phyloP scores from a whole-genome alignment of 2,888 invertebrate species.

The Agrotis ipsilon region DNA sequence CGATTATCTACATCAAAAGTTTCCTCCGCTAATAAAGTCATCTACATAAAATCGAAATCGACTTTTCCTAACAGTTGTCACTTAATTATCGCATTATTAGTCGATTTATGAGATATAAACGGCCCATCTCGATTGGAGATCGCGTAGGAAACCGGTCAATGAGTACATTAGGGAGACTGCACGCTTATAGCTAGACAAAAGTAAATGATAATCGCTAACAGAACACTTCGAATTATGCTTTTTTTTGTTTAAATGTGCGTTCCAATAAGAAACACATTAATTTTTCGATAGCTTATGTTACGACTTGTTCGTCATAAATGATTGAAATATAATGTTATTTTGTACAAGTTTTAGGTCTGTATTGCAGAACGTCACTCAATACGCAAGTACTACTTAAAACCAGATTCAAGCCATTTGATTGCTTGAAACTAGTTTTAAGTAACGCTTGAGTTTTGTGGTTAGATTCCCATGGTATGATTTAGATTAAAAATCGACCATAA shows the following conservation, averaged over 20 bases:
- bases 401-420: too few species aligned
- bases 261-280: too few species aligned
- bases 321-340: too few species aligned
- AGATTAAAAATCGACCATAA: neutral
- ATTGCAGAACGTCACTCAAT: too few species aligned
- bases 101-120: constrained; percentile 59
- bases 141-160: constrained; percentile 54
- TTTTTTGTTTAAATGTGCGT: too few species aligned
- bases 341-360: too few species aligned
- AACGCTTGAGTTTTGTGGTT: too few species aligned
- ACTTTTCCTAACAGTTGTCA: constrained; percentile 45
- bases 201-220: neutral
- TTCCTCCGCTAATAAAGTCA: constrained; percentile 34
- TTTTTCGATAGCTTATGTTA: neutral
- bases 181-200: neutral
- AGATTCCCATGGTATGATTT: too few species aligned
- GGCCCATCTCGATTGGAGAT: constrained; percentile 51
- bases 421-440: too few species aligned
- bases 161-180: constrained; percentile 13
- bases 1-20: constrained; percentile 29
- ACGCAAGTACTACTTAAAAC: too few species aligned
- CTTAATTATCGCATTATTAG: constrained; percentile 46
- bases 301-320: too few species aligned
- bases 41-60: constrained; percentile 47
- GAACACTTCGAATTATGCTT: too few species aligned